Base-by-base conservation (phyloP, 1,140 invertebrate genomes). In the Temnothorax longispinosus region DNA sequence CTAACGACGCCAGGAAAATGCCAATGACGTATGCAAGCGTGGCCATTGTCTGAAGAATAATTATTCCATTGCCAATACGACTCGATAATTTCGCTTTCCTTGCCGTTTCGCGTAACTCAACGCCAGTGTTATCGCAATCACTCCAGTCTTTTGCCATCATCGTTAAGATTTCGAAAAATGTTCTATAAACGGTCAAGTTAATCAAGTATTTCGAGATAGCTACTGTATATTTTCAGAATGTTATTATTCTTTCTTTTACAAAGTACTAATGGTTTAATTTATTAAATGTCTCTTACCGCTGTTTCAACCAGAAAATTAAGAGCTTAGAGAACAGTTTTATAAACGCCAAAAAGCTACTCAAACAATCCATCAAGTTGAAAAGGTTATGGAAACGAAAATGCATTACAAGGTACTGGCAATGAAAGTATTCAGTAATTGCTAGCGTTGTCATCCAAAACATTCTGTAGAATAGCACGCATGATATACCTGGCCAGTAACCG, bases 51-150 rank as follows among this genome's bases (percentile, higher is more conserved):
- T 75, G 74, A 52, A 76, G 50, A 44, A 76, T 77, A 76, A 85
- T 85, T 85, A 85, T 15, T 11, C 78, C 78, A 27, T 85, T 85
- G 52, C n/a, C 77, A 62, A 85, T 76, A 52, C 11, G 32, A 64
- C 44, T 64, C 32, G 69, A 85, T 13, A 52, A 0, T 85, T 77
- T 85, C 1, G 74, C 18, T 35, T 72, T 82, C 0, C 27, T 3
- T 58, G 13, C 6, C 1, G 52, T 58, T 82, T 82, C 65, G 18
- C 47, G 35, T 11, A 72, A 58, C 3, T 11, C 52, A 44, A 60
- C 3, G 3, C 7, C 67, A 8, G 0, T 21, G 7, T n/a, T 47
- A 35, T 2, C 50, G 5, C 21, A 47, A 44, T 72, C 52, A 11
- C 18, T 18, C 67, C 78, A 82, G 18, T 47, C 67, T 44, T 82